These are phyloP conservation scores for Drosophila meridionalis DNA, from an alignment of 2,888 invertebrate species.

Conservation along the genomic window DNA sequence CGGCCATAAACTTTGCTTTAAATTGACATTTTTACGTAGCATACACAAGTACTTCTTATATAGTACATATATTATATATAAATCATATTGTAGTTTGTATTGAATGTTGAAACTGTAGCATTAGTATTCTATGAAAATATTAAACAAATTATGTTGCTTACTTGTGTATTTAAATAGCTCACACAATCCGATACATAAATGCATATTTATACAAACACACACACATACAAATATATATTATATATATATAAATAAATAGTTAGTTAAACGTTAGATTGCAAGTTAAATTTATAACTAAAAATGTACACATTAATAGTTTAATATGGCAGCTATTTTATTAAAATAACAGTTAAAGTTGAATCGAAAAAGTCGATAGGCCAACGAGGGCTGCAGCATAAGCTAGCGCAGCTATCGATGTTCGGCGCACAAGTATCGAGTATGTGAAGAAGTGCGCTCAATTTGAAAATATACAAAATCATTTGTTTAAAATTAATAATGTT, in stretches of 20 bases:
- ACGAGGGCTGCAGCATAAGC: slow-evolving; percentile 20
- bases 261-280: slow-evolving; percentile 76
- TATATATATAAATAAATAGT: slow-evolving; percentile 55
- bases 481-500: slow-evolving; percentile 32
- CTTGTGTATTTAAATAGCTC: slow-evolving; percentile 70
- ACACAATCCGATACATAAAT: slow-evolving; percentile 40
- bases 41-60: slow-evolving; percentile 21
- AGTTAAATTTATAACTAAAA: slow-evolving; percentile 65
- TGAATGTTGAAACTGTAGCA: slow-evolving; percentile 74
- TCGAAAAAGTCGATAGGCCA: not conserved
- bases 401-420: slow-evolving; percentile 12
- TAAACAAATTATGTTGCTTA: slow-evolving; percentile 75
- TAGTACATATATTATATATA: slow-evolving; percentile 12
- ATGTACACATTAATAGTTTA: slow-evolving; percentile 51
- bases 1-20: slow-evolving; percentile 60
- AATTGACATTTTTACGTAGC: slow-evolving; percentile 38
- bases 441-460: not conserved
- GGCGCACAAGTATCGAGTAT: slow-evolving; percentile 5
- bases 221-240: slow-evolving; percentile 34
- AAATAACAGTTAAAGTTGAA: slow-evolving; percentile 22
- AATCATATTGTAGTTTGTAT: slow-evolving; percentile 70
- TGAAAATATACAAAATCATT: not conserved
- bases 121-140: slow-evolving; percentile 61
- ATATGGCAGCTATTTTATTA: slow-evolving; percentile 1
- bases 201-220: slow-evolving; percentile 45